Evolutionary conservation across 2,797 vertebrate genomes (phyloP).

Genomic region (Peromyscus eremicus): DNA sequence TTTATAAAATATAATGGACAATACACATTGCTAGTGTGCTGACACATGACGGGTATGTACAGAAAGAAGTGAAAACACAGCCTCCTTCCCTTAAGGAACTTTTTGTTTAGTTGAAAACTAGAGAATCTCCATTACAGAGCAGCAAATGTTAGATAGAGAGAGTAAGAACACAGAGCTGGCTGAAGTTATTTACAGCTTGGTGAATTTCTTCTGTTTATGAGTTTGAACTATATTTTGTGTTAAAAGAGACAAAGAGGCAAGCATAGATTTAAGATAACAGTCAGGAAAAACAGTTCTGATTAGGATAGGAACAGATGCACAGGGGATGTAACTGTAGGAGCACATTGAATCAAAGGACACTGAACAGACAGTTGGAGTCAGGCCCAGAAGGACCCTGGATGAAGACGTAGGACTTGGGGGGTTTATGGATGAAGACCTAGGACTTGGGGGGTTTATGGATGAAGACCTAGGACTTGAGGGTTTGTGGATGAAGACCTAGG

Average conservation of each 20-base stretch:
- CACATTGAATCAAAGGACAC: not conserved
- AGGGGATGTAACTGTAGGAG: not conserved
- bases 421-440: not conserved
- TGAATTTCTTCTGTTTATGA: not conserved
- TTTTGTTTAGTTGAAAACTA: constrained; percentile 17
- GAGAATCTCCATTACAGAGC: not conserved
- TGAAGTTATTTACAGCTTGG: not conserved
- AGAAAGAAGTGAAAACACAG: not conserved
- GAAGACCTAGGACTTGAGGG: no score
- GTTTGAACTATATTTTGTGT: constrained; percentile 1
- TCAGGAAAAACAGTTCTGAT: constrained; percentile 8
- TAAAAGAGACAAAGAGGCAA: not conserved
- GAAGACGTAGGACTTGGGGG: not conserved
- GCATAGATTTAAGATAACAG: not conserved
- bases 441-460: not conserved
- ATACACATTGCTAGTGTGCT: not conserved
- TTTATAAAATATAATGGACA: not conserved
- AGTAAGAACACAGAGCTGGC: not conserved
- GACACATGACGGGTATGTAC: not conserved
- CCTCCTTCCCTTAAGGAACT: not conserved
- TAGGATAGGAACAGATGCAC: not conserved
- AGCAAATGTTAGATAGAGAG: not conserved
- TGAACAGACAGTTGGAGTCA: not conserved
- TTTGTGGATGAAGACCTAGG: no score
- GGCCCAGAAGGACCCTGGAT: not conserved